Conservation (phyloP, 2,797 vertebrate species). For the Pipistrellus nathusii region DNA sequence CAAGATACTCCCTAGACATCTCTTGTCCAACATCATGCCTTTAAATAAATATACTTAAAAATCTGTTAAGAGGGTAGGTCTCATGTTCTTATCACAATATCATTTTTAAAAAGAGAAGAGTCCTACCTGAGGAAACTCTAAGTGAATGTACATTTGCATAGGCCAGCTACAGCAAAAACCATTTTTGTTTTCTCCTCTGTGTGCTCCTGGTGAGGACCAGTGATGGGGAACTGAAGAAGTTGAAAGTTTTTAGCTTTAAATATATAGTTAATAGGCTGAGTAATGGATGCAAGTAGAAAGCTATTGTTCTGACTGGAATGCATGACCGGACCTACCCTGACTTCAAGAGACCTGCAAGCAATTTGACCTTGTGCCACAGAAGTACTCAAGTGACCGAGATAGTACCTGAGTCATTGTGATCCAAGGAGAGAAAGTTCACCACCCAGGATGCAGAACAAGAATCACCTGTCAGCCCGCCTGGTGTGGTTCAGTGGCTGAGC, state of each 20-base stretch:
- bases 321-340: neutral
- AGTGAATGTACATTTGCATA: neutral
- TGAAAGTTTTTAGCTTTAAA: neutral
- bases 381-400: neutral
- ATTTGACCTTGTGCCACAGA: neutral
- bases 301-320: neutral
- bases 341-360: neutral
- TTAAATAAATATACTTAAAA: neutral
- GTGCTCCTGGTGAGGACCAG: neutral
- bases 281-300: neutral
- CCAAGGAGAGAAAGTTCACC: too few species aligned
- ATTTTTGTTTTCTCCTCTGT: neutral
- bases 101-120: neutral
- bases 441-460: neutral
- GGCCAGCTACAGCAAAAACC: neutral
- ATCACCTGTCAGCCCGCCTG: neutral
- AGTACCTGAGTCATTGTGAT: neutral
- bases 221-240: neutral
- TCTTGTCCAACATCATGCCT: neutral
- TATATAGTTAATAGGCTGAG: neutral
- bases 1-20: neutral
- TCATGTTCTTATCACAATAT: neutral
- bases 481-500: neutral
- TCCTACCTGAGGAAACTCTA: slow-evolving; percentile 16
- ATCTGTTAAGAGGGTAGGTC: neutral